Conservation (phyloP, 2,888 invertebrate genomes). For the Linyphia triangularis region DNA sequence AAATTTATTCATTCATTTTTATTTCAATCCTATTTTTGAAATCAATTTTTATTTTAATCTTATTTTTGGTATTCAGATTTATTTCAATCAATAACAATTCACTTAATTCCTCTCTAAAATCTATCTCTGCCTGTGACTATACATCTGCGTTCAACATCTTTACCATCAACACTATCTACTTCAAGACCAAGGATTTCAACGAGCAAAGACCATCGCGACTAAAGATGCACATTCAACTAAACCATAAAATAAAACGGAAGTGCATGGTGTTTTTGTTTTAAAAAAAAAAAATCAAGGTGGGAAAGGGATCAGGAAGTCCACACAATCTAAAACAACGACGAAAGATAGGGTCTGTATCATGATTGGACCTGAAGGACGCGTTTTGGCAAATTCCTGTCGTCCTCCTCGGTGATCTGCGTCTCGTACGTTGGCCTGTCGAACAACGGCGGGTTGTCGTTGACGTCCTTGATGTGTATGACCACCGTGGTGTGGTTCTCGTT, state of each 20-base stretch:
- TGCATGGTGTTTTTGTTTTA: background rate
- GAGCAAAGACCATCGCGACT: background rate
- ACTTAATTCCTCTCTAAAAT: no score
- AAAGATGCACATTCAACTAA: background rate
- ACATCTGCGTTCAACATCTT: no score
- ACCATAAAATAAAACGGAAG: background rate
- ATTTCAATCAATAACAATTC: no score
- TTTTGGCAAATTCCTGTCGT: slow-evolving; percentile 95
- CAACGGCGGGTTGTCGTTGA: slow-evolving; percentile 98
- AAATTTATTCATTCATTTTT: no score
- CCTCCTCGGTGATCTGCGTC: slow-evolving; percentile 97
- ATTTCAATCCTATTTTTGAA: no score
- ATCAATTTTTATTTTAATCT: no score
- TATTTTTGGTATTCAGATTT: no score
- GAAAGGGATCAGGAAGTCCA: background rate
- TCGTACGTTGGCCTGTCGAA: slow-evolving; percentile 96
- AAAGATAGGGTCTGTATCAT: background rate
- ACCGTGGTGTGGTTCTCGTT: slow-evolving; percentile 98
- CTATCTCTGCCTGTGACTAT: no score
- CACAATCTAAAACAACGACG: background rate
- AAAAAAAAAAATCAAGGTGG: no score
- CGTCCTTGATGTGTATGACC: slow-evolving; percentile 97
- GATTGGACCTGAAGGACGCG: slow-evolving; percentile 90
- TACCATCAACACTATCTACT: no score
- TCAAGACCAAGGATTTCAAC: background rate